phyloP scores from a whole-genome alignment of 2,113 vertebrate genomes.

The Telmatochromis brichardi region DNA sequence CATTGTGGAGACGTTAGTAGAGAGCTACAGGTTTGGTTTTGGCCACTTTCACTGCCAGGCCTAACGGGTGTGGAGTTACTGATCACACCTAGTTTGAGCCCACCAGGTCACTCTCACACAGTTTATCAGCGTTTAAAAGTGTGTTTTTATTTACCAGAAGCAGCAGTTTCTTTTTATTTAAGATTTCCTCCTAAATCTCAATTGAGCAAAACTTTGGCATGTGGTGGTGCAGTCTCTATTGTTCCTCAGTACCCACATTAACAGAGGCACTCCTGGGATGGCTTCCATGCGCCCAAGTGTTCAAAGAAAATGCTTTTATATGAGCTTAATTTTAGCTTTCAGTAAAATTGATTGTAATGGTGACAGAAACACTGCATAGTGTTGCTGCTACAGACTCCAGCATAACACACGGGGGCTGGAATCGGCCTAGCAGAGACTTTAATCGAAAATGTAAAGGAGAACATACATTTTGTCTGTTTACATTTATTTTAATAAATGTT shows the following conservation, averaged over 20 bases:
- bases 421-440: background rate
- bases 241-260: background rate
- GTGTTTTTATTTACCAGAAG: background rate
- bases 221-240: background rate
- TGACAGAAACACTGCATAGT: background rate
- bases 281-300: background rate
- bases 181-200: background rate
- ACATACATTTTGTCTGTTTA: background rate
- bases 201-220: background rate
- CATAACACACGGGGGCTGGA: background rate
- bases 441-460: background rate
- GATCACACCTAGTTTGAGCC: background rate
- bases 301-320: background rate
- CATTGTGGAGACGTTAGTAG: background rate
- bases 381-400: background rate
- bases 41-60: background rate
- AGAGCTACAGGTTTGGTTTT: constrained; percentile 23
- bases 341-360: background rate
- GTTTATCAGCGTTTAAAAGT: background rate
- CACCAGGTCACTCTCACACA: background rate
- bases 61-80: background rate
- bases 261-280: background rate
- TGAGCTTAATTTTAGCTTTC: background rate
- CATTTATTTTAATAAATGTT: background rate
- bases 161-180: background rate